phyloP scores from a whole-genome alignment of 2,888 invertebrate species.

The Choreutis nemorana region DNA sequence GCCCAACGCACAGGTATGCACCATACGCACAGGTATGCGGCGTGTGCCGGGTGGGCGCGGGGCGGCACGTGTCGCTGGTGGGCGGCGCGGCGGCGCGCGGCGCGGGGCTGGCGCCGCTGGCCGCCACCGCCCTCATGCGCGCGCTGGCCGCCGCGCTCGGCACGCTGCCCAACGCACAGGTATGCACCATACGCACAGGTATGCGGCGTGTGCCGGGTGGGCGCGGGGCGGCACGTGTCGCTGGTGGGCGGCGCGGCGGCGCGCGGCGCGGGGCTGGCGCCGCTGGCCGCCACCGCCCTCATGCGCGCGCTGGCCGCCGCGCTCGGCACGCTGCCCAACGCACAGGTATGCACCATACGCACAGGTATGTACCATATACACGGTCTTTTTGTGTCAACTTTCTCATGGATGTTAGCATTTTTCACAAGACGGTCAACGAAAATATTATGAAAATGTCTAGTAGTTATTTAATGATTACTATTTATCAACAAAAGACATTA shows the following conservation, averaged over 20 bases:
- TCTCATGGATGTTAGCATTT: no score
- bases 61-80: slow-evolving; percentile 75
- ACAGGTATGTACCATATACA: no score
- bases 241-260: slow-evolving; percentile 79
- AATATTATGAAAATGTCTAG: no score
- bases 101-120: slow-evolving; percentile 76
- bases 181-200: no score
- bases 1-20: slow-evolving; percentile 55
- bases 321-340: slow-evolving; percentile 55
- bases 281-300: slow-evolving; percentile 78
- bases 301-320: slow-evolving; percentile 72
- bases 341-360: no score
- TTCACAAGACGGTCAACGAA: no score
- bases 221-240: slow-evolving; percentile 79
- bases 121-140: slow-evolving; percentile 78
- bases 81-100: slow-evolving; percentile 79
- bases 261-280: slow-evolving; percentile 76
- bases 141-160: slow-evolving; percentile 67
- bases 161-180: slow-evolving; percentile 56
- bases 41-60: slow-evolving; percentile 81
- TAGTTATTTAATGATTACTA: no score
- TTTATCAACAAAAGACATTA: no score
- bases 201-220: slow-evolving; percentile 82
- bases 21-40: no score
- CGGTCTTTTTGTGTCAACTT: no score